Evolutionary conservation across 2,113 vertebrate genomes (phyloP).

Genomic region (Larimichthys crocea): DNA sequence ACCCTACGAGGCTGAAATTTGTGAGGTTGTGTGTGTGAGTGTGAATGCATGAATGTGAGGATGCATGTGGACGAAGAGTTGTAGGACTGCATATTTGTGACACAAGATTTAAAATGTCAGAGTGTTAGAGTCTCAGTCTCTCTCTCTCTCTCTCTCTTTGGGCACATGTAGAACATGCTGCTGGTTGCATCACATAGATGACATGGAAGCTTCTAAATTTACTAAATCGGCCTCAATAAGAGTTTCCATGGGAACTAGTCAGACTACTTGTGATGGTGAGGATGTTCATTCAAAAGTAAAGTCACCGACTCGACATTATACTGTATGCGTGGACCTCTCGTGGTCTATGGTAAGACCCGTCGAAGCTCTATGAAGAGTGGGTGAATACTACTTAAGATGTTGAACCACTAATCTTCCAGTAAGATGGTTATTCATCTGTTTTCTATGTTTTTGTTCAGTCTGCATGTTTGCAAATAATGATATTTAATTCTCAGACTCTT

Average conservation of each 20-base stretch:
- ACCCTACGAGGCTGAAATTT: no score
- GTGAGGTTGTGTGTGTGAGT: no score
- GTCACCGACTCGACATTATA: constrained; percentile 42
- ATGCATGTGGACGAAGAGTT: background rate
- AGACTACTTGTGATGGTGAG: constrained; percentile 68
- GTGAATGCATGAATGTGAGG: no score
- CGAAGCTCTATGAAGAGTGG: background rate
- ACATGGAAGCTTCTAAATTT: constrained; percentile 79
- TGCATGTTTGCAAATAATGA: background rate
- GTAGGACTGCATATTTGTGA: constrained; percentile 17
- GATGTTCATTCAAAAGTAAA: constrained; percentile 63
- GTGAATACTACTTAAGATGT: background rate
- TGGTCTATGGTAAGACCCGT: background rate
- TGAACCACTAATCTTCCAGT: background rate
- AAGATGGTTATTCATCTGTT: background rate
- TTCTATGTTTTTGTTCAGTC: background rate
- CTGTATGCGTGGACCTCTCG: constrained; percentile 16
- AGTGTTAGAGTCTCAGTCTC: background rate
- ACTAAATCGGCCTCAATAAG: constrained; percentile 80
- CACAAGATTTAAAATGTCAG: constrained; percentile 37
- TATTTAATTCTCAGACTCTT: background rate
- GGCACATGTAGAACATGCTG: constrained; percentile 65
- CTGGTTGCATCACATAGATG: constrained; percentile 74
- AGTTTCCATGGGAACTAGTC: constrained; percentile 84
- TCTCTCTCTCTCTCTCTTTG: constrained; percentile 19